Conservation (phyloP, 37 sponge, comb jelly and placozoan genomes). For the Chondrosia reniformis region DNA sequence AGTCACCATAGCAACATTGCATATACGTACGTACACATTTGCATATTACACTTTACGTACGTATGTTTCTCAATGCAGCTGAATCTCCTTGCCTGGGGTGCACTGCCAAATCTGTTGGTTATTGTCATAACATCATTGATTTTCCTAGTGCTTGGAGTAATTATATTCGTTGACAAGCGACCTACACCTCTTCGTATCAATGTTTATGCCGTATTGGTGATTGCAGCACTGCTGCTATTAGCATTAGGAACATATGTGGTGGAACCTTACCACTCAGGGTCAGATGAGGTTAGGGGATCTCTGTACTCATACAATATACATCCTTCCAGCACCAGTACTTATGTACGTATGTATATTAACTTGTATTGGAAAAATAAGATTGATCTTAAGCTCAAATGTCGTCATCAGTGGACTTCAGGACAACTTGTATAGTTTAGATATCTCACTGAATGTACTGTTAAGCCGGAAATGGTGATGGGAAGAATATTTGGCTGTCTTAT, state of each 20-base stretch:
- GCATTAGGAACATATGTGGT: constrained; percentile 18
- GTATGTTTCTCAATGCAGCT: neutral
- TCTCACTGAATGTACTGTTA: no score
- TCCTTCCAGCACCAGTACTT: no score
- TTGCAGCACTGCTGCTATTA: constrained; percentile 22
- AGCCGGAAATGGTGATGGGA: no score
- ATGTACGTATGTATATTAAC: no score
- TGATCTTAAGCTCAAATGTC: no score
- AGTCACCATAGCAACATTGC: no score
- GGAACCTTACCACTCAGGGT: constrained; percentile 15
- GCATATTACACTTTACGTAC: neutral
- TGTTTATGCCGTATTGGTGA: constrained; percentile 31
- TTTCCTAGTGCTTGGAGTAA: constrained; percentile 22
- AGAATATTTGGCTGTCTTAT: no score
- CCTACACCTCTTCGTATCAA: constrained; percentile 11
- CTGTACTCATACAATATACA: no score
- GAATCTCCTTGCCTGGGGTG: constrained; percentile 27
- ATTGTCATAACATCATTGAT: constrained; percentile 8
- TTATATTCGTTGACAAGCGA: constrained; percentile 17
- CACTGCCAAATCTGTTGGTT: constrained; percentile 36
- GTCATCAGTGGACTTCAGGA: no score
- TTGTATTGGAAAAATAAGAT: no score
- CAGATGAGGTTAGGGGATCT: constrained; percentile 21
- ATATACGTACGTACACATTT: neutral
- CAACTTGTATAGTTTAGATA: no score